A percentile compares a stretch with the other conserved stretches of the same genome.
Conservation (phyloP, 2,888 invertebrate genomes). For the Cerastis rubricosa region DNA sequence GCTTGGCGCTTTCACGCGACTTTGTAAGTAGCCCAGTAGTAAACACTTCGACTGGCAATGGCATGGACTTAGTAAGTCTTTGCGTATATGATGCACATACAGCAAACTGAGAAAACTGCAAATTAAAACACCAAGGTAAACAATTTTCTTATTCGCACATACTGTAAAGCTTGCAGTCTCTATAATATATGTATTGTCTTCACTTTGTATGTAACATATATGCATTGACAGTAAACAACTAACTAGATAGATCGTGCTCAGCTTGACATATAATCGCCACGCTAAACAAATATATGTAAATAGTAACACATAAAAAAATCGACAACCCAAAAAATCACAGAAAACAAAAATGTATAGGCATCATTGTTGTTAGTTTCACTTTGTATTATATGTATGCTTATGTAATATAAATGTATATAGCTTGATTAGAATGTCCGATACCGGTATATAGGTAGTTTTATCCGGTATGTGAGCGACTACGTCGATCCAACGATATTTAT, state of each 20-base stretch:
- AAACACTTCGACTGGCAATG: slow-evolving; percentile 59
- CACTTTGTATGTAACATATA: slow-evolving; percentile 65
- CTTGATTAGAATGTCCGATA: slow-evolving; percentile 71
- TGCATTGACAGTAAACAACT: slow-evolving; percentile 65
- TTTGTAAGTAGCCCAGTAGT: slow-evolving; percentile 67
- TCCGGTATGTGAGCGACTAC: slow-evolving; percentile 90
- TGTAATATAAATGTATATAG: slow-evolving; percentile 77
- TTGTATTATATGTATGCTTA: slow-evolving; percentile 75
- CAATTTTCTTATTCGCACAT: slow-evolving; percentile 52
- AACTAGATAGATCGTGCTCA: slow-evolving; percentile 51
- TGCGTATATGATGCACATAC: slow-evolving; percentile 65
- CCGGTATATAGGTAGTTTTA: slow-evolving; percentile 70
- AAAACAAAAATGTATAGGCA: slow-evolving; percentile 48
- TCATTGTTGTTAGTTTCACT: slow-evolving; percentile 60
- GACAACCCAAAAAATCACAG: slow-evolving; percentile 45
- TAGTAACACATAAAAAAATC: slow-evolving; percentile 53
- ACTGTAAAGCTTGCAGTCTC: slow-evolving; percentile 52
- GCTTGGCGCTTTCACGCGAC: slow-evolving; percentile 84
- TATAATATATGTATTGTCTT: slow-evolving; percentile 33
- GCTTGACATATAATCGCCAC: slow-evolving; percentile 64
- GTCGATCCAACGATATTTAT: slow-evolving; percentile 75
- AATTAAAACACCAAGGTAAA: slow-evolving; percentile 53
- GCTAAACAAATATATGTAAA: slow-evolving; percentile 63
- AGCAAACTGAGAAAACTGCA: slow-evolving; percentile 48
- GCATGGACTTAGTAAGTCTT: slow-evolving; percentile 60